phyloP scores from a whole-genome alignment of 2,888 invertebrate species.

The Megamerina dolium region DNA sequence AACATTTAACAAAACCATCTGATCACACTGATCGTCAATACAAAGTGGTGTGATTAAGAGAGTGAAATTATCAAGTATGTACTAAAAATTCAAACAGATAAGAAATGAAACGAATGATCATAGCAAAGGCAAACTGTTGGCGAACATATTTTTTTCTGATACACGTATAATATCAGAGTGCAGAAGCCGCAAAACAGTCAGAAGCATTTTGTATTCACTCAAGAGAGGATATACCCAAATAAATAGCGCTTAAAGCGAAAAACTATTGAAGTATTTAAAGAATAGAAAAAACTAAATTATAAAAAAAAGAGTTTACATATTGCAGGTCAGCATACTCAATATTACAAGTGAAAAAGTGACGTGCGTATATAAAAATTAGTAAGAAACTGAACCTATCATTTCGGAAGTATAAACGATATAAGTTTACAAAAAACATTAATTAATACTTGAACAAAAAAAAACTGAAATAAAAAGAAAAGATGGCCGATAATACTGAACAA shows the following conservation, averaged over 20 bases:
- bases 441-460: slow-evolving; percentile 9
- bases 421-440: slow-evolving; percentile 1
- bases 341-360: slow-evolving; percentile 23
- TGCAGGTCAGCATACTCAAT: background rate
- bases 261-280: background rate
- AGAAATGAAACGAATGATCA: too few relatives aligned
- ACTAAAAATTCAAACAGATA: too few relatives aligned
- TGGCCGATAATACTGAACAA: slow-evolving; percentile 30
- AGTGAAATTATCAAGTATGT: too few relatives aligned
- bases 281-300: slow-evolving; percentile 5
- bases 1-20: too few relatives aligned
- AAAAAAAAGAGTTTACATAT: too few relatives aligned
- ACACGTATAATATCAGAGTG: slow-evolving; percentile 36
- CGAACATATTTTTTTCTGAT: background rate
- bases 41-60: too few relatives aligned
- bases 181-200: slow-evolving; percentile 34
- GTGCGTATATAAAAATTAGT: background rate
- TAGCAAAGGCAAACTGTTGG: too few relatives aligned
- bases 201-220: slow-evolving; percentile 30
- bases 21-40: too few relatives aligned
- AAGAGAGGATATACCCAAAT: slow-evolving; percentile 20
- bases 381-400: slow-evolving; percentile 10
- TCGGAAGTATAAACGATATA: slow-evolving; percentile 8
- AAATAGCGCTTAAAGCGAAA: slow-evolving; percentile 6
- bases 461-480: slow-evolving; percentile 23